Base-by-base conservation (phyloP, 2,113 vertebrate species). In the Boleophthalmus pectinirostris region DNA sequence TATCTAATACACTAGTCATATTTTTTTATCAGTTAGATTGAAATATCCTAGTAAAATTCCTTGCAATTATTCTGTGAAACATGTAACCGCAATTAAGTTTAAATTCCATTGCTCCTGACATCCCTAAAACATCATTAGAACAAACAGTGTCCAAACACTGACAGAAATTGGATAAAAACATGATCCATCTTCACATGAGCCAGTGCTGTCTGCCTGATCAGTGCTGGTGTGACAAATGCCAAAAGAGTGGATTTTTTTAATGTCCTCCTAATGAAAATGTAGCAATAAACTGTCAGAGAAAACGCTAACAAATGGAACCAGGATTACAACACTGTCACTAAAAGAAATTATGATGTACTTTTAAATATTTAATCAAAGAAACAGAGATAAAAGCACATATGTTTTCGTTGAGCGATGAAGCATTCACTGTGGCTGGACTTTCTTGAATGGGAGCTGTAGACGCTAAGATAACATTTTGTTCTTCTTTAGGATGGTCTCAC, bases 361-460 rank as follows among this genome's bases (percentile, higher is more conserved):
- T 43, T 21, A 18, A 1, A 33, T 45, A 56, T 61, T 29, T 20
- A 68, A 20, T n/a, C 64, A 16, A 70, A 61, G 45, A 68, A 16
- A 53, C 69, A 16, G 61, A 47, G 65, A 64, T 1, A 70, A 53
- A 83, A 83, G 74, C 74, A 80, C 61, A 71, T 43, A 43, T 1
- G 63, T 63, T 67, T 75, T 16, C 61, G 43, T 25, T 49, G 25
- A 43, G 8, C 61, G 20, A 35, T 45, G 33, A 5, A 23, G 23
- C 43, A 54, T 49, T n/a, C 35, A 23, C 38, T 24, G 38, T 8
- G 35, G 20, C 64, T 46, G 43, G 47, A 38, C 13, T 20, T 35
- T 63, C 7, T 63, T 5, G 18, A 64, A 38, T 64, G 47, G 11
- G 24, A 66, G 23, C 16, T 33, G 49, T 10, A 47, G 3, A 18